Conservation (phyloP, 2,797 vertebrate genomes). For the Varecia variegata region DNA sequence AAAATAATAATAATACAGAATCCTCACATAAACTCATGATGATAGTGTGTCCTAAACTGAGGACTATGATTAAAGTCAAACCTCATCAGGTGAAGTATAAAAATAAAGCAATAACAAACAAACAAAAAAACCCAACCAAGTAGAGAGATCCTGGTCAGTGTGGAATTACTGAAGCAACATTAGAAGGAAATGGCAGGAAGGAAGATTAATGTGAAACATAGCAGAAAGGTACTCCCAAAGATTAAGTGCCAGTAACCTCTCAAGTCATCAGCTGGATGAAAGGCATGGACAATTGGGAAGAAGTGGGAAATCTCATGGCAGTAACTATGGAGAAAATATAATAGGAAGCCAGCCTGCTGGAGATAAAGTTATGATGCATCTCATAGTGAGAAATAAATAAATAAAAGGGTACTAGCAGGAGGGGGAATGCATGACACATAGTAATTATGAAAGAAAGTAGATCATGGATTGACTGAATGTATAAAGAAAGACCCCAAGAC, state of each 20-base stretch:
- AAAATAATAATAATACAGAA: neutral
- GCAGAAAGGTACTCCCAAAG: neutral
- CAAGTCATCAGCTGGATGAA: neutral
- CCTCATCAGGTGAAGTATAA: neutral
- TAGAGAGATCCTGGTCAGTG: neutral
- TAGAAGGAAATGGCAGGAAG: neutral
- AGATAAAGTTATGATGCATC: neutral
- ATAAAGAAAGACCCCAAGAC: neutral
- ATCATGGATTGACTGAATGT: neutral
- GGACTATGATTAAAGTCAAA: neutral
- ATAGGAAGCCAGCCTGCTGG: neutral
- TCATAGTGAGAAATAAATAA: neutral
- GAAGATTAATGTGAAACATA: neutral
- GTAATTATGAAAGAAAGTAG: conserved; percentile 2
- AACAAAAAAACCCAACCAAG: neutral
- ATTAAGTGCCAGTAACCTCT: neutral
- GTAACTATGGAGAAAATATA: neutral
- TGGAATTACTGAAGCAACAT: neutral
- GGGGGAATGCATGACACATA: neutral
- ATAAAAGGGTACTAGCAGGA: neutral
- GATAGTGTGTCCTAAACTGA: neutral
- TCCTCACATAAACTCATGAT: neutral
- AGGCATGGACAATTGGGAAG: neutral
- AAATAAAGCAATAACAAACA: conserved; percentile 12
- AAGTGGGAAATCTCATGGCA: neutral